These are phyloP conservation scores for Meghimatium bilineatum DNA, from an alignment of 2,888 invertebrate genomes.

Conservation along the genomic window DNA sequence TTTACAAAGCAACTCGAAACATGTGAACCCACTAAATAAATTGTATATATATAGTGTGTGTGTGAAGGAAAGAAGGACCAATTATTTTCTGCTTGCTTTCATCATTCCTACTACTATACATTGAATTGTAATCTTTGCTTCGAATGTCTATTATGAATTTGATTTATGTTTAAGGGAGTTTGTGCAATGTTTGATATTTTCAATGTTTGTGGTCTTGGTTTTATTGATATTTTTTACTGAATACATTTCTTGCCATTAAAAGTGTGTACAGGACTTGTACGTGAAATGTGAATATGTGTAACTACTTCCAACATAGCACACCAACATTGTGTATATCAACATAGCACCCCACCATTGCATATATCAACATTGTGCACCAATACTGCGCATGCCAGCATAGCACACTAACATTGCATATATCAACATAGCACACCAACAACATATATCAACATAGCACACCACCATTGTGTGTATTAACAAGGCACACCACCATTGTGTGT, in stretches of 20 bases:
- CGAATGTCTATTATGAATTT: not conserved
- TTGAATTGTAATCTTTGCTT: not conserved
- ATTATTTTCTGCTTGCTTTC: not conserved
- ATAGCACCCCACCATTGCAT: no score
- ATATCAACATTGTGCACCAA: no score
- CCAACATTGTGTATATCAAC: no score
- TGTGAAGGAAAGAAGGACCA: not conserved
- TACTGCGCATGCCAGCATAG: no score
- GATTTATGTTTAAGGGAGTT: not conserved
- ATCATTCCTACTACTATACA: not conserved
- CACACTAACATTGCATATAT: no score
- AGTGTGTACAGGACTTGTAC: not conserved
- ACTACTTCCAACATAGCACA: not conserved
- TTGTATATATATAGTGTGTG: no score
- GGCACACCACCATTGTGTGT: no score
- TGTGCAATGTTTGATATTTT: not conserved
- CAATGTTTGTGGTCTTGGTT: not conserved
- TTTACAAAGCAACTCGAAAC: no score
- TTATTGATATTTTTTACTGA: constrained; percentile 19
- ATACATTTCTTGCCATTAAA: constrained; percentile 24
- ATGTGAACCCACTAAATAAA: no score
- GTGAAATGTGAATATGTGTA: not conserved
- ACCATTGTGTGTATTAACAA: no score
- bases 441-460: no score
- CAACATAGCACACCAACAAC: no score